A percentile compares a stretch with the other conserved stretches of the same genome.
Evolutionary conservation across 2,888 invertebrate species (phyloP).

Genomic region (Cataglyphis cursor): DNA sequence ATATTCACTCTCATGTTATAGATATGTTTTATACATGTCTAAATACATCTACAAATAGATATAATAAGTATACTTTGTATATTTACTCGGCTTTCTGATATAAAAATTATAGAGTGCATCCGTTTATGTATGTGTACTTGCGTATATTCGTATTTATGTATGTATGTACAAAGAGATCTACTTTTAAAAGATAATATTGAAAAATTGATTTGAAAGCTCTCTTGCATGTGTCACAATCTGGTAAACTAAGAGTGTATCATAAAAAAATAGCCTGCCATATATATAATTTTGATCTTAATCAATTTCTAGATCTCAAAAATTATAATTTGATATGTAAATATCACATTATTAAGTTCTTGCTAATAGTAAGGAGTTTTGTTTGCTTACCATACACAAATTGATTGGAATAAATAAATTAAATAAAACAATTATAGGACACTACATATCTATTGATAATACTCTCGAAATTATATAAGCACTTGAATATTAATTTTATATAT

Average conservation of each 20-base stretch:
- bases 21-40: constrained; percentile 59
- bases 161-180: constrained; percentile 67
- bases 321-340: neutral
- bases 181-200: constrained; percentile 69
- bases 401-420: constrained; percentile 23
- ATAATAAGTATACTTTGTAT: constrained; percentile 69
- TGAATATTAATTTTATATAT: constrained; percentile 9
- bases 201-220: constrained; percentile 67
- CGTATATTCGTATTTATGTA: constrained; percentile 71
- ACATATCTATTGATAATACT: constrained; percentile 1
- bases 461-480: neutral
- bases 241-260: constrained; percentile 57
- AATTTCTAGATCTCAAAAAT: constrained; percentile 59
- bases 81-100: constrained; percentile 75
- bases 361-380: neutral
- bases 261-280: constrained; percentile 49
- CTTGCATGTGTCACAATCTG: constrained; percentile 59
- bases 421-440: neutral
- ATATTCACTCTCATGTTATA: constrained; percentile 37
- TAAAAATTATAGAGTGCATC: constrained; percentile 75
- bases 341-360: constrained; percentile 5
- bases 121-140: constrained; percentile 70
- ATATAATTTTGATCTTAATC: constrained; percentile 54
- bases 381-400: constrained; percentile 5
- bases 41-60: constrained; percentile 50